These are phyloP conservation scores for Euplagia quadripunctaria DNA, from an alignment of 2,888 invertebrate species.

Conservation along the genomic window DNA sequence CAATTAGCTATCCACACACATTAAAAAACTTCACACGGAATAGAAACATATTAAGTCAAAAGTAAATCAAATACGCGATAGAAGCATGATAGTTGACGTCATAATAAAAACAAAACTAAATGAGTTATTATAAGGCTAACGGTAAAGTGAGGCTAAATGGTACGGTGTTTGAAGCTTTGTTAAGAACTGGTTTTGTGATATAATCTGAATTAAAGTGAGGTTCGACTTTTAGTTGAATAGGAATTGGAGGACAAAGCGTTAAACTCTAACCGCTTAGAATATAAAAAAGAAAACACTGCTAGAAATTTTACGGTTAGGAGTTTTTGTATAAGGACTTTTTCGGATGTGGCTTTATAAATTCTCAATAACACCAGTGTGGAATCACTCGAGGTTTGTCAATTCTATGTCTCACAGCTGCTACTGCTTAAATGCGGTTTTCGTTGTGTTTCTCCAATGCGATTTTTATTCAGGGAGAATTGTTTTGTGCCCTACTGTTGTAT, in stretches of 20 bases:
- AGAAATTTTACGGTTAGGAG: no score
- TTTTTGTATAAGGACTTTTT: no score
- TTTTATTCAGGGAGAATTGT: no score
- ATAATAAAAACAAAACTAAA: slow-evolving; percentile 19
- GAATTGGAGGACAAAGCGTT: slow-evolving; percentile 8
- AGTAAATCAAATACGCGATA: slow-evolving; percentile 39
- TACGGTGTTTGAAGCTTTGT: slow-evolving; percentile 16
- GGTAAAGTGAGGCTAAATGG: slow-evolving; percentile 22
- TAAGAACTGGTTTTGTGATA: slow-evolving; percentile 21
- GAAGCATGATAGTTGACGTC: slow-evolving; percentile 23
- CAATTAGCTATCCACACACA: slow-evolving; percentile 41
- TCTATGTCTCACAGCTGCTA: no score
- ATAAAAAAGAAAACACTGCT: no score
- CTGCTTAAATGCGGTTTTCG: no score
- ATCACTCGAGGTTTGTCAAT: no score
- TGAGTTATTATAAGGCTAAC: slow-evolving; percentile 24
- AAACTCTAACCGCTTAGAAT: neutral
- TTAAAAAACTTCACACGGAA: slow-evolving; percentile 25
- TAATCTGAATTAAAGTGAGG: slow-evolving; percentile 15
- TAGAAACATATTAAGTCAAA: slow-evolving; percentile 33
- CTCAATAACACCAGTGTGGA: no score
- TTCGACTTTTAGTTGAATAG: slow-evolving; percentile 7
- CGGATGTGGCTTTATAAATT: no score
- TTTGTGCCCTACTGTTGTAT: no score
- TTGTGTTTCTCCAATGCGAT: no score